Percentiles rank a stretch among this genome's conserved stretches.
phyloP scores from a whole-genome alignment of 1,140 invertebrate species.

The Pseudomyrmex gracilis region DNA sequence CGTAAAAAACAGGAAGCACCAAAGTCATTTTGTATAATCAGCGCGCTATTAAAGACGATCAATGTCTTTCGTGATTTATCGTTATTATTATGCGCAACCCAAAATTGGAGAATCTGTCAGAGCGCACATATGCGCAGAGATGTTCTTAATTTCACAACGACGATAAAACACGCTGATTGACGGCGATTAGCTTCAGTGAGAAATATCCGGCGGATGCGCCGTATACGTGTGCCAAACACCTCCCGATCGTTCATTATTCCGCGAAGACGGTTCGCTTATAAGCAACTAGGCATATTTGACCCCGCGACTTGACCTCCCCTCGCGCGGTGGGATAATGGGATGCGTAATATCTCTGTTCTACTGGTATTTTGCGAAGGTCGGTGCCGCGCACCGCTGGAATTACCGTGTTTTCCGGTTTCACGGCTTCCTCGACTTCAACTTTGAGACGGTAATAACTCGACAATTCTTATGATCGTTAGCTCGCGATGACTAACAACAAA shows the following conservation, averaged over 20 bases:
- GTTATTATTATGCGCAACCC: slow-evolving; percentile 7
- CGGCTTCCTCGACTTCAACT: neutral
- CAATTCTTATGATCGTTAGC: neutral
- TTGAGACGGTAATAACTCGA: neutral
- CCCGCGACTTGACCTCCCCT: slow-evolving; percentile 35
- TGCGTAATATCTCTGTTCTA: neutral
- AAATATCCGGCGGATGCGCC: neutral
- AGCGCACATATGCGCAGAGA: neutral
- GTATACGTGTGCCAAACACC: neutral
- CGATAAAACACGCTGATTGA: slow-evolving; percentile 14
- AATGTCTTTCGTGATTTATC: slow-evolving; percentile 45
- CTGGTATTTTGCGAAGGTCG: slow-evolving; percentile 16
- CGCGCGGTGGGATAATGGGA: slow-evolving; percentile 38
- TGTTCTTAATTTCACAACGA: slow-evolving; percentile 21
- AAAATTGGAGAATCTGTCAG: slow-evolving; percentile 19
- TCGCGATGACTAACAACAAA: neutral
- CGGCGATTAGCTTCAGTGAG: neutral
- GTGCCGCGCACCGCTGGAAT: neutral
- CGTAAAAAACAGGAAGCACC: slow-evolving; percentile 38
- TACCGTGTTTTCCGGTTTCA: neutral
- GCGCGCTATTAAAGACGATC: slow-evolving; percentile 33
- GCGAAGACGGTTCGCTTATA: neutral
- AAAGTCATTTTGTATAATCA: slow-evolving; percentile 39
- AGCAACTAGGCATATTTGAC: slow-evolving; percentile 56
- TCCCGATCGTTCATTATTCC: slow-evolving; percentile 39